Evolutionary conservation across 2,113 vertebrate genomes (phyloP), one percentile per base, ranked within the genome.

Genomic region (Riparia riparia): DNA sequence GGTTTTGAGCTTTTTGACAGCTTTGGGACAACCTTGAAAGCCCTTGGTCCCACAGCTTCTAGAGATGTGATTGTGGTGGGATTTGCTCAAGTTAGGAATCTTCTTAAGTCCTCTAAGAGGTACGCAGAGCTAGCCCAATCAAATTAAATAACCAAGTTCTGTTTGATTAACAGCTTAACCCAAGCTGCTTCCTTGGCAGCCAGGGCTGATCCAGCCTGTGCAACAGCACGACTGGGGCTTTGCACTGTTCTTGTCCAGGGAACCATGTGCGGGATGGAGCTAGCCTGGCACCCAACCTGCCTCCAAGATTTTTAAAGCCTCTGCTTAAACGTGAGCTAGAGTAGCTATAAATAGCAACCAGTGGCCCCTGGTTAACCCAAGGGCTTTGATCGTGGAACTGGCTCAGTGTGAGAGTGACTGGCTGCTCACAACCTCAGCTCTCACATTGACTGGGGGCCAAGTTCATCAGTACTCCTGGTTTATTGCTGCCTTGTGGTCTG

Each of bases 311-410:
- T 92, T 80, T 86, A 63, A 94, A 88, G 24, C 82, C 71, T 82
- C 66, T 2, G 6, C 76, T 94, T 90, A 77, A 82, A 88, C 1
- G 0, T 65, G 66, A 93, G 29, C 71, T 88, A 57, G 58, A 45
- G 68, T 25, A 61, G 45, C 63, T 95, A 77, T 90, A 86, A 94
- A 95, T 90, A 96, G 71, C 47, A 86, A 6, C 22, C 6, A 1
- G 26, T 86, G 90, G 10, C 88, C 90, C 57, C 63, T 90, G 71
- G 70, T 92, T 97, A 82, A 95, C 90, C 88, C 90, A 57, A 66
- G 42, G 57, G 82, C 88, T 94, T 93, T 93, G 92, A 80, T 90
- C 26, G 1, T 2, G 1, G 70, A 65, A 49, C 44, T 85, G 78
- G 28, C 74, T 85, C 78, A 8, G 7, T 3, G 2, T 82, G 45